phyloP scores from a whole-genome alignment of 1,140 invertebrate genomes.

The Apis florea region DNA sequence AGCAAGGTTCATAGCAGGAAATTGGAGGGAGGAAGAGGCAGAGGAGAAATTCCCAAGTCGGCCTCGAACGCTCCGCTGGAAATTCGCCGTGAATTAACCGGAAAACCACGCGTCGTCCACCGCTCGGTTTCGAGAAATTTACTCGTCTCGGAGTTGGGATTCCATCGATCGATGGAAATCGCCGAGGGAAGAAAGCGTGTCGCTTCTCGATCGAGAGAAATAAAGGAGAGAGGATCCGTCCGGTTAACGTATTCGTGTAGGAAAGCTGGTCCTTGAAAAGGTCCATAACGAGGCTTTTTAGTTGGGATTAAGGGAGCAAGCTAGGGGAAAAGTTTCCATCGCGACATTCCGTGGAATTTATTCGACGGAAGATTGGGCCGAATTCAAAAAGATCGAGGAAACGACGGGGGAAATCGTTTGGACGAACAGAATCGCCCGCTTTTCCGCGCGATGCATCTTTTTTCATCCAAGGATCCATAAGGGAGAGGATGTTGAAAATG shows the following conservation, averaged over 20 bases:
- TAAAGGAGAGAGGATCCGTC: not conserved
- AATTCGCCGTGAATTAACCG: conserved; percentile 45
- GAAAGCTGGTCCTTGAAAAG: not conserved
- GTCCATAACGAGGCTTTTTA: not conserved
- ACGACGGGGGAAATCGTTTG: too few species aligned
- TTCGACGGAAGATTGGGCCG: too few species aligned
- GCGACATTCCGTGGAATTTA: too few species aligned
- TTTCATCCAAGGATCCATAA: too few species aligned
- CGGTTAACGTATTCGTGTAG: not conserved
- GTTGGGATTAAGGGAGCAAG: too few species aligned
- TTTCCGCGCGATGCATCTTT: too few species aligned
- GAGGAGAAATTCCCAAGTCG: not conserved
- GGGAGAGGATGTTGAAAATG: too few species aligned
- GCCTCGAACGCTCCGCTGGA: conserved; percentile 5
- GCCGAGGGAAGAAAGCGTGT: not conserved
- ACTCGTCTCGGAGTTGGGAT: not conserved
- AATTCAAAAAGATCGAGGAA: too few species aligned
- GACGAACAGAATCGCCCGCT: too few species aligned
- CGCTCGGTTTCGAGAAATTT: conserved; percentile 25
- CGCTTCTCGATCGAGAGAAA: not conserved
- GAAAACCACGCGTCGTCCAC: conserved; percentile 28
- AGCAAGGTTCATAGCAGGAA: conserved; percentile 13
- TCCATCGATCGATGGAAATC: too few species aligned
- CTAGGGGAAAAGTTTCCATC: too few species aligned
- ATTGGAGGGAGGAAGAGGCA: conserved; percentile 24